Conservation (phyloP, 2,888 invertebrate genomes). For the Periphyllus acericola region DNA sequence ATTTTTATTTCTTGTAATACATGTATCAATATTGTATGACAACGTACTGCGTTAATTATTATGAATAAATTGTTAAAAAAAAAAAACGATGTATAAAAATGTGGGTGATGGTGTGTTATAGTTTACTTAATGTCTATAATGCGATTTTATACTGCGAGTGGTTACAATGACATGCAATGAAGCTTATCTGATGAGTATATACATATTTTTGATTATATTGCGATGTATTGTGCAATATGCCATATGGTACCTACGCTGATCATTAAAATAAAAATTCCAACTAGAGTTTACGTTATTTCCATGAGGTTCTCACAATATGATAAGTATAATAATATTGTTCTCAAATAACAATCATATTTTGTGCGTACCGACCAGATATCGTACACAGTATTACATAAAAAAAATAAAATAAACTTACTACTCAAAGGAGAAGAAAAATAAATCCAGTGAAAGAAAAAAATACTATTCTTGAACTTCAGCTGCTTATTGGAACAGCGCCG, state of each 20-base stretch:
- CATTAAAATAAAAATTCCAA: not conserved
- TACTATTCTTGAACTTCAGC: constrained; percentile 12
- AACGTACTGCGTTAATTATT: too few relatives aligned
- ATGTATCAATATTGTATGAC: too few relatives aligned
- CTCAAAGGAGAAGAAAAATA: constrained; percentile 20
- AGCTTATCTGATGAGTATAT: too few relatives aligned
- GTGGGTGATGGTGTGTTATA: too few relatives aligned
- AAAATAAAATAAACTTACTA: not conserved
- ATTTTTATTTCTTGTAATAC: too few relatives aligned
- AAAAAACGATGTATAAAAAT: too few relatives aligned
- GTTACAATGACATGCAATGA: too few relatives aligned
- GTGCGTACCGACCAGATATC: constrained; percentile 23
- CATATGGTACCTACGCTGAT: not conserved
- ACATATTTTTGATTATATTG: too few relatives aligned
- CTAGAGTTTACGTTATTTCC: not conserved
- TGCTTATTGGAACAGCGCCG: constrained; percentile 49
- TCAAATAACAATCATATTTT: constrained; percentile 8
- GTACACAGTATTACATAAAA: not conserved
- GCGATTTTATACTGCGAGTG: too few relatives aligned
- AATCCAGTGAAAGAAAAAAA: constrained; percentile 4
- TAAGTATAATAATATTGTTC: not conserved
- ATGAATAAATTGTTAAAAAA: too few relatives aligned
- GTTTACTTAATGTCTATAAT: too few relatives aligned
- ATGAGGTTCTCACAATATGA: not conserved
- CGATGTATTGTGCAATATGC: too few relatives aligned